Conservation (phyloP, 2,888 invertebrate genomes). For the Phyllotreta cruciferae region DNA sequence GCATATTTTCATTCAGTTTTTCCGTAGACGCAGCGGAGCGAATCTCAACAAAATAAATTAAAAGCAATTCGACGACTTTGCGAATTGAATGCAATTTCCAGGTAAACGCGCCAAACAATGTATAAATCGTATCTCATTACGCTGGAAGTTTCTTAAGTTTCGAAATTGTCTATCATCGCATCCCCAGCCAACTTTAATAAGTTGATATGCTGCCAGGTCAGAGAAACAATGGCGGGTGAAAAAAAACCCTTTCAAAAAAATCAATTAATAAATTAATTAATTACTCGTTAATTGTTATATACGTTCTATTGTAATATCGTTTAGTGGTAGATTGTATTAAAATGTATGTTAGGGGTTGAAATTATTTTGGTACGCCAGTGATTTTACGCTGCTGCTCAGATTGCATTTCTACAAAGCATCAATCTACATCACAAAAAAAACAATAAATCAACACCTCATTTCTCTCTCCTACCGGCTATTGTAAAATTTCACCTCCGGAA, state of each 20-base stretch:
- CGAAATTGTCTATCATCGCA: conserved; percentile 14
- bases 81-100: conserved; percentile 14
- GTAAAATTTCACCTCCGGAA: conserved; percentile 28
- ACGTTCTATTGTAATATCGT: no score
- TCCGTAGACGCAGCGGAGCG: no score
- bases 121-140: conserved; percentile 9
- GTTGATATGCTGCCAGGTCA: no score
- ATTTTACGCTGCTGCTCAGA: not conserved
- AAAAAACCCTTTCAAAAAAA: no score
- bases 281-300: no score
- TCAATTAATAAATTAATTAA: no score
- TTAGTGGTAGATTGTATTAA: no score
- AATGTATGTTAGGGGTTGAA: no score
- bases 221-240: no score
- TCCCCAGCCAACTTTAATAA: not conserved
- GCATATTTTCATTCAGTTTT: no score
- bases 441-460: conserved; percentile 37
- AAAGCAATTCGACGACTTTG: conserved; percentile 19
- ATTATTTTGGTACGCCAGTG: conserved; percentile 1
- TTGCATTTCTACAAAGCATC: conserved; percentile 30
- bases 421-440: conserved; percentile 28
- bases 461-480: conserved; percentile 25
- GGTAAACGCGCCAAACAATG: conserved; percentile 17
- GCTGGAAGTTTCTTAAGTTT: conserved; percentile 3
- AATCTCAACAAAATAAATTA: no score